Base-by-base conservation (phyloP, 2,797 vertebrate species). In the Avahi laniger region DNA sequence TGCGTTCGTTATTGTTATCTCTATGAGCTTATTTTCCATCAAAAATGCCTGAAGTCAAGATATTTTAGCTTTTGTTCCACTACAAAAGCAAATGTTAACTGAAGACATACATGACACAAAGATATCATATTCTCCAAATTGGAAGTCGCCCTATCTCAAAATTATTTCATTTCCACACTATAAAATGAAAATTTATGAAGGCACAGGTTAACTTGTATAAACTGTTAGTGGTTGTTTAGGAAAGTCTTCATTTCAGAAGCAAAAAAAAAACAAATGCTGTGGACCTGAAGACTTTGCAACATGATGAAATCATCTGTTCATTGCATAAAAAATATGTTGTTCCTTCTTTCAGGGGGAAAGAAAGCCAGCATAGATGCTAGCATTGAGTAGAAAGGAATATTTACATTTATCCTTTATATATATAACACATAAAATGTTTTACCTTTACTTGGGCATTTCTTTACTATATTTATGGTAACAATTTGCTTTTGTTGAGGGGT, bases 141-240 rank as follows among this genome's bases (percentile, higher is more conserved):
- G 17, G 38, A 82, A 79, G 93, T 89, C 79, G 79, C 18, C 15
- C 63, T 97, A 91, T 63, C 48, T 50, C 38, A 91, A 95, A 43
- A 79, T 28, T 83, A 83, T 41, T 18, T 89, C 0, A 41, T 0
- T 91, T 94, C 22, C 69, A 94, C 75, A 96, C 35, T 69, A 86
- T 54, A 86, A 92, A 78, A 48, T 86, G 0, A 35, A 92, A 93
- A 65, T 75, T 63, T 17, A 38, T 24, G 79, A 86, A 93, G 46
- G 35, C 41, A n/a, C 5, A 4, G 14, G 18, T 81, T 96, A 81
- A 89, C 69, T 43, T 75, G 13, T 22, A 84, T 82, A 97, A 70
- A 20, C 18, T 83, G 13, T 61, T 90, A 72, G 35, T 15, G 46
- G 38, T 10, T 75, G 10, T 81, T 91, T 83, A 86, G 67, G 46